Conservation (phyloP, 2,888 invertebrate genomes). For the Meteorus cinctellus region DNA sequence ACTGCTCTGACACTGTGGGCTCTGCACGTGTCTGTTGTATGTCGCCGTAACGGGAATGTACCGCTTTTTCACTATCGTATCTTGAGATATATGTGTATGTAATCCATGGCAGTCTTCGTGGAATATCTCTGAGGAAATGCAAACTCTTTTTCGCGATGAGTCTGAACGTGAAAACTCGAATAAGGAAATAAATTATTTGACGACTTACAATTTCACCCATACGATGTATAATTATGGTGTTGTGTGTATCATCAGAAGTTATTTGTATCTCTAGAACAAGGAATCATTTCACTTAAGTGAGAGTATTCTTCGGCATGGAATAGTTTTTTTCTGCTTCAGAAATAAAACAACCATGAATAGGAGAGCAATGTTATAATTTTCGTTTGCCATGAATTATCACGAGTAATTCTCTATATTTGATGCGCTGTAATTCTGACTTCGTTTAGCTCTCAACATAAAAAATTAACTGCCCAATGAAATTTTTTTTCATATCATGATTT, state of each 20-base stretch:
- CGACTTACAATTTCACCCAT: neutral
- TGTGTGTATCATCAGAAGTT: neutral
- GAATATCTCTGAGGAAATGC: slow-evolving; percentile 29
- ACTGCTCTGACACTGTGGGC: slow-evolving; percentile 19
- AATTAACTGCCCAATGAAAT: too few species aligned
- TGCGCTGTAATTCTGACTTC: too few species aligned
- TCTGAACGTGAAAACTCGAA: neutral
- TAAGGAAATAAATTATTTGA: slow-evolving; percentile 24
- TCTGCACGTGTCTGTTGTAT: slow-evolving; percentile 14
- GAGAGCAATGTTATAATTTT: too few species aligned
- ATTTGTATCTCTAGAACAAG: neutral
- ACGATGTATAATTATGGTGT: neutral
- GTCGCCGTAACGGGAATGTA: slow-evolving; percentile 41
- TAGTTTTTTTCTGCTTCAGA: too few species aligned
- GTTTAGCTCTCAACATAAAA: too few species aligned
- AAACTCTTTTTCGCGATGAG: slow-evolving; percentile 19
- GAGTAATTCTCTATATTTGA: too few species aligned
- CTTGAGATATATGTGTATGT: neutral
- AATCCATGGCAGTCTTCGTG: slow-evolving; percentile 27
- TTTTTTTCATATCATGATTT: too few species aligned
- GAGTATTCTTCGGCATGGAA: too few species aligned
- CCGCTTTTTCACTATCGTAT: slow-evolving; percentile 32
- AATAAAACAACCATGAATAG: too few species aligned
- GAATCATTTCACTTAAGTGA: too few species aligned
- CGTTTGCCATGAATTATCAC: too few species aligned